phyloP scores from a whole-genome alignment of 2,113 vertebrate genomes.

The Meriones unguiculatus region DNA sequence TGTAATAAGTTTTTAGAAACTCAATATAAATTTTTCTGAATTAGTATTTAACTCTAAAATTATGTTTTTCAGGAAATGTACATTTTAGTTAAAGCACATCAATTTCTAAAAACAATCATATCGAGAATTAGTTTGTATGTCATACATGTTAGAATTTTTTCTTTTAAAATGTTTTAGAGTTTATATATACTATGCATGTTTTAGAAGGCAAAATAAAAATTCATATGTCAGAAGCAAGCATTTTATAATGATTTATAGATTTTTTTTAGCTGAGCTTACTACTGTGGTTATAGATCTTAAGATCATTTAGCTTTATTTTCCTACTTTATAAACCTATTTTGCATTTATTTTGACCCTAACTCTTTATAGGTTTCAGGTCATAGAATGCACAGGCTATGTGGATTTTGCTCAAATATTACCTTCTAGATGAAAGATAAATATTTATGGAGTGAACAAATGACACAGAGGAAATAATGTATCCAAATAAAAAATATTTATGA shows the following conservation, averaged over 20 bases:
- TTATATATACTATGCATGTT: background rate
- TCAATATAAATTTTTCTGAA: constrained; percentile 48
- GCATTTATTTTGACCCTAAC: background rate
- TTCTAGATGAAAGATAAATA: background rate
- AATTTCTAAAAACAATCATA: constrained; percentile 6
- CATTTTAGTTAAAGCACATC: background rate
- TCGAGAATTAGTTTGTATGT: background rate
- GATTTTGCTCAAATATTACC: background rate
- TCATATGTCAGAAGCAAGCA: background rate
- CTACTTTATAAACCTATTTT: constrained; percentile 48
- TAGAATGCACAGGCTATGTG: background rate
- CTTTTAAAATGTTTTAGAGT: constrained; percentile 33
- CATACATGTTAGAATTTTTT: background rate
- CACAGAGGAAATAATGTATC: constrained; percentile 22
- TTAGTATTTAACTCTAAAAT: constrained; percentile 10
- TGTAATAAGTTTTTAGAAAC: background rate
- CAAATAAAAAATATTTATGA: constrained; percentile 25
- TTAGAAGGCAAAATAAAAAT: constrained; percentile 60
- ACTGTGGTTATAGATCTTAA: constrained; percentile 2
- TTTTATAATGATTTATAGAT: constrained; percentile 39
- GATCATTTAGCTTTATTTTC: constrained; percentile 37
- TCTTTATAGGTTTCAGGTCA: background rate
- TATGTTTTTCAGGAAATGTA: constrained; percentile 41
- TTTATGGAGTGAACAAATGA: constrained; percentile 22
- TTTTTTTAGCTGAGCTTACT: constrained; percentile 43